Percentiles rank a stretch among this genome's conserved stretches.
These are phyloP conservation scores for Siniperca knerii DNA, from an alignment of 2,113 vertebrate genomes.

Conservation along the genomic window DNA sequence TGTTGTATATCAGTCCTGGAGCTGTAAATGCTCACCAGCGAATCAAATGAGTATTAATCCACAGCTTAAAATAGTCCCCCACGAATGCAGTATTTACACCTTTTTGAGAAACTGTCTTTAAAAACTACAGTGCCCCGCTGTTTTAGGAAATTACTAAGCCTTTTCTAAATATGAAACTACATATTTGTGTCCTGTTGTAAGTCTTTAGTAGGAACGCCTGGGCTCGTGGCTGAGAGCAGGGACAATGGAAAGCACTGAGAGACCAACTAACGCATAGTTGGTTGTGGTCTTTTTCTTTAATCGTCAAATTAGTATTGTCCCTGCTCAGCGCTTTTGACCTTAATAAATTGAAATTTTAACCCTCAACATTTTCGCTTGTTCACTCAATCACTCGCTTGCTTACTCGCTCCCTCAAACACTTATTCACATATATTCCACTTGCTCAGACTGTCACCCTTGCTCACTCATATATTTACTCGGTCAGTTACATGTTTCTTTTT, in stretches of 20 bases:
- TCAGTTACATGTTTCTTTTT: background rate
- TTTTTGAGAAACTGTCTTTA: background rate
- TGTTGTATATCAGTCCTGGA: background rate
- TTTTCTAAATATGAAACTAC: background rate
- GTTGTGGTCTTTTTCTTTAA: background rate
- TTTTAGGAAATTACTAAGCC: background rate
- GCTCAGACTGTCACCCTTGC: background rate
- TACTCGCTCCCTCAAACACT: background rate
- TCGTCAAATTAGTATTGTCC: background rate
- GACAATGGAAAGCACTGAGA: no score
- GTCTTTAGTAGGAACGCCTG: background rate
- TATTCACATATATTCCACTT: background rate
- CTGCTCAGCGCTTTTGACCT: background rate
- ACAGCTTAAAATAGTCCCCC: no score
- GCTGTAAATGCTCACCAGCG: background rate
- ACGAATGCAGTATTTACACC: background rate
- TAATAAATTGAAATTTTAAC: background rate
- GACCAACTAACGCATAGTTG: no score
- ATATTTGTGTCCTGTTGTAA: background rate
- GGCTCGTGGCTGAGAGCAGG: background rate
- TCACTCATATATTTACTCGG: background rate
- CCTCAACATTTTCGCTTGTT: background rate
- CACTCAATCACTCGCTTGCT: background rate
- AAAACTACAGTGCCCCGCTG: background rate
- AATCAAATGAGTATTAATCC: background rate